A percentile compares a stretch with the other conserved stretches of the same genome.
Conservation (phyloP, 2,797 vertebrate species). For the Falco columbarius region DNA sequence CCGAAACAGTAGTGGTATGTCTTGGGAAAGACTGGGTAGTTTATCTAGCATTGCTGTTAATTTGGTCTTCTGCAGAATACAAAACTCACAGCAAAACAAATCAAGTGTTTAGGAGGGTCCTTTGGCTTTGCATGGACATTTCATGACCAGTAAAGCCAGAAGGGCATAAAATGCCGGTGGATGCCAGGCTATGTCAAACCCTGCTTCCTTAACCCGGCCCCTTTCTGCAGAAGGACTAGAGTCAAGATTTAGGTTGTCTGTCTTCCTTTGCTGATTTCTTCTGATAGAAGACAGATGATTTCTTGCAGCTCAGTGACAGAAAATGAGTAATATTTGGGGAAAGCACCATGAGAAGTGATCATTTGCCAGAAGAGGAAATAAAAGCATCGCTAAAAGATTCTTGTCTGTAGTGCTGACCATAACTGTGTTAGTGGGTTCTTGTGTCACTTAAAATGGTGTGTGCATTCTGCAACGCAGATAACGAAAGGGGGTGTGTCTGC, state of each 20-base stretch:
- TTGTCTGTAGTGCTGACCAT: background rate
- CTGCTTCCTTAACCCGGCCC: fast-evolving
- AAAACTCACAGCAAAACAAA: background rate
- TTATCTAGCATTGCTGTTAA: background rate
- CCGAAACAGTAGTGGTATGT: fast-evolving
- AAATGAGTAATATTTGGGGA: background rate
- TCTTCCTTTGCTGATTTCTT: background rate
- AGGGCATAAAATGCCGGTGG: background rate
- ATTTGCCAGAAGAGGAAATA: background rate
- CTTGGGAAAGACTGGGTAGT: background rate
- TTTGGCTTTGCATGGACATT: background rate
- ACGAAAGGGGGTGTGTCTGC: fast-evolving
- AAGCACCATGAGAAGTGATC: background rate
- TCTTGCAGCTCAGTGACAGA: background rate
- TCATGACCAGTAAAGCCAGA: background rate
- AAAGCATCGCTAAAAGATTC: background rate
- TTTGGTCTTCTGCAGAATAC: background rate
- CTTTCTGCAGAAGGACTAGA: background rate
- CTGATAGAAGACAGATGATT: background rate
- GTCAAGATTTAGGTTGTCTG: background rate
- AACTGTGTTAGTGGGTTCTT: background rate
- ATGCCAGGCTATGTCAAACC: background rate
- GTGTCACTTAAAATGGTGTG: background rate
- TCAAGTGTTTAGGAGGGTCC: background rate
- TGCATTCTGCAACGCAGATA: background rate